Conservation (phyloP, 2,888 invertebrate genomes). For the Adineta ricciae region DNA sequence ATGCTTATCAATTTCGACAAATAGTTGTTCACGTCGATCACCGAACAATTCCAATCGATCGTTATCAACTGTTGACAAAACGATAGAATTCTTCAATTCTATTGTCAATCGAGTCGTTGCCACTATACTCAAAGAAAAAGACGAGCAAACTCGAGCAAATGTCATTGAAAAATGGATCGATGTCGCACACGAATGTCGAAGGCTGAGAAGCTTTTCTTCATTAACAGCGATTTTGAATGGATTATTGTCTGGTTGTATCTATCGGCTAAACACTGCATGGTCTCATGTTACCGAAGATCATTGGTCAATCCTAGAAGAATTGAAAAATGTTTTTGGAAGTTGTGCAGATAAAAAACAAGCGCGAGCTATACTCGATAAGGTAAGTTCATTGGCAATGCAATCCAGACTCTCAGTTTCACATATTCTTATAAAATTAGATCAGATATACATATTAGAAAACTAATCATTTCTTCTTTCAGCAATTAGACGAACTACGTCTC, state of each 20-base stretch:
- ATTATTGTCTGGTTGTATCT: slow-evolving; percentile 85
- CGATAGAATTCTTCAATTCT: slow-evolving; percentile 92
- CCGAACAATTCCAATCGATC: not conserved
- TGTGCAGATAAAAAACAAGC: slow-evolving; percentile 18
- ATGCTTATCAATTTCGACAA: not conserved
- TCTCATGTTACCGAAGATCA: slow-evolving; percentile 47
- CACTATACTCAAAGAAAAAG: slow-evolving; percentile 64
- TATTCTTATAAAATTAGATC: not conserved
- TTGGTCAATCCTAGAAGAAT: not conserved
- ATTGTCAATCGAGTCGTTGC: slow-evolving; percentile 88
- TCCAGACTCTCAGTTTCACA: not conserved
- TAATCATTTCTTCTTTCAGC: not conserved
- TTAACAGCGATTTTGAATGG: slow-evolving; percentile 89
- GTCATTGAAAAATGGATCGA: slow-evolving; percentile 90
- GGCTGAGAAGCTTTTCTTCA: slow-evolving; percentile 93
- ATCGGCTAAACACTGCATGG: slow-evolving; percentile 84
- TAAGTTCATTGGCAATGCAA: not conserved
- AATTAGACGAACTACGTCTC: slow-evolving; percentile 4
- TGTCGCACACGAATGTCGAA: slow-evolving; percentile 68
- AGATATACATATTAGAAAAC: not conserved
- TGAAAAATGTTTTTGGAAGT: not conserved
- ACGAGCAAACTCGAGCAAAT: slow-evolving; percentile 69
- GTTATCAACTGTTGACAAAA: not conserved
- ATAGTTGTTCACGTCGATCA: not conserved
- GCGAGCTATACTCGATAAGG: not conserved